Base-by-base conservation (phyloP, 2,888 invertebrate species). In the Athrips mouffetella region DNA sequence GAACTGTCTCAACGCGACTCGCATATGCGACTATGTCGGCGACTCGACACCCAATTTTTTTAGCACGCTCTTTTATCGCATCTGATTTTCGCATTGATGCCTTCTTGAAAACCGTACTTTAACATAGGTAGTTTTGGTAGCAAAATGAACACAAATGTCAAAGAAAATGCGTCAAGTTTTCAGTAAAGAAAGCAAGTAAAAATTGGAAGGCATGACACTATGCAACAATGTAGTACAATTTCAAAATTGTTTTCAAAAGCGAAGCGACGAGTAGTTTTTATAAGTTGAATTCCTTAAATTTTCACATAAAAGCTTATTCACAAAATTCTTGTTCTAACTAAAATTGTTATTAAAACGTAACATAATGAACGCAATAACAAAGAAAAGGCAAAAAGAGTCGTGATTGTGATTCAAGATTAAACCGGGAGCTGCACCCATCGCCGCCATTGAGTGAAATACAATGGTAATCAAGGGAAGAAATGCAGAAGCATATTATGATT, bases 401-500 rank as follows among this genome's bases (percentile, higher is more conserved):
- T 67, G 65, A 73, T 73, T 75, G 70, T 71, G 68, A 61, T 68
- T 74, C 54, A 57, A 71, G 76, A 80, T 79, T 72, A 73, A 80
- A 76, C 74, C 76, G 69, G 73, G 67, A 71, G 73, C 73, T 62
- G 59, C 54, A 56, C 65, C 70, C 74, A 72, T 75, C 70, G 69
- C 53, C 44, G 53, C 62, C 73, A 72, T 76, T 73, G 67, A 74
- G 67, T 66, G 64, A 68, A 67, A 68, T 60, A 73, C 72, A 79
- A 77, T 80, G 57, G 73, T 77, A 76, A 80, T 81, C 74, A 76
- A 61, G 62, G 54, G 58, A 62, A 73, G 64, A 67, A 70, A 73
- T 67, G 69, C 71, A 73, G 70, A 67, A 70, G 71, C 71, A 63
- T 50, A 63, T 66, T 18, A 73, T 79, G 79, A 80, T 82, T 81